Base-by-base conservation (phyloP, 2,888 invertebrate species). In the Cactoblastis cactorum region DNA sequence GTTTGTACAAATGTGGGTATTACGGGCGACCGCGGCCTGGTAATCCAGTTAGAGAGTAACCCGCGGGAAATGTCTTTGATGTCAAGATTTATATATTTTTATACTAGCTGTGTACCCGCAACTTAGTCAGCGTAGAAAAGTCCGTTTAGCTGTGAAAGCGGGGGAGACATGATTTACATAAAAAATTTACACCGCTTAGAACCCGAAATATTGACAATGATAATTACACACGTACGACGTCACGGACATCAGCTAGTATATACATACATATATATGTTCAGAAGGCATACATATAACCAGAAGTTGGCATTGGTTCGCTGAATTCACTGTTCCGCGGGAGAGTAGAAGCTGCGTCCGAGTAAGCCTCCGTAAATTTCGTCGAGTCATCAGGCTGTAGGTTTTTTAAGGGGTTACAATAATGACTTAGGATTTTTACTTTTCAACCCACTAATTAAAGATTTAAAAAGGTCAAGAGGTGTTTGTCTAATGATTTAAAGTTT, bases 1-100 rank as follows among this genome's bases (percentile, higher is more conserved):
- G 71, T 78, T 79, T 74, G 70, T 74, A 73, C 72, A 77, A 77
- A 80, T 73, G 72, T 68, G 69, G n/a, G 39, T 18, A n/a, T n/a
- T 38, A 38, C 11, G 5, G 39, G 12, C 17, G 18, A 18, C 39
- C 39, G 39, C 18, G 39, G 19, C 1, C 28, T n/a, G 28, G 22
- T 22, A 22, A 28, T 28, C 28, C 28, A 6, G 28, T 8, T 8
- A 6, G 28, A 9, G 28, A 28, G 8, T 9, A 6, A 6, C 1
- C 28, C 28, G 28, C 3, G 1, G 28, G 28, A 9, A 28, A 28
- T 28, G 28, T 28, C 28, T 28, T 28, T 28, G 28, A 28, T 28
- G 5, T 6, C 1, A 9, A 6, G 4, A 28, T 28, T 6, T 28
- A 4, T 28, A 3, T 28, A 1, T 28, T 28, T 28, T 3, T 9